These are phyloP conservation scores for Hepsetus odoe DNA, from an alignment of 2,113 vertebrate species.

Conservation along the genomic window DNA sequence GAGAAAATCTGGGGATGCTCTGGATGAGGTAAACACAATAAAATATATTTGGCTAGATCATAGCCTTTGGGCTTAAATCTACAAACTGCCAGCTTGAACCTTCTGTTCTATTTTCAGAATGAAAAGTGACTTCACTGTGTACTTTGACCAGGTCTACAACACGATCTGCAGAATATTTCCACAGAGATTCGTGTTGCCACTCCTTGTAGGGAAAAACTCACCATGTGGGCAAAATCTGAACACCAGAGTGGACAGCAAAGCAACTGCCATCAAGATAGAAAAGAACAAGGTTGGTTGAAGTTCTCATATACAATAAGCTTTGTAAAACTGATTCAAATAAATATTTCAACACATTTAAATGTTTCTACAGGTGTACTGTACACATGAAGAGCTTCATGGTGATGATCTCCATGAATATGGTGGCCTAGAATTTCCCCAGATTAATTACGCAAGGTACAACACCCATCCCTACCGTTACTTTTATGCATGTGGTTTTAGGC, in stretches of 20 bases:
- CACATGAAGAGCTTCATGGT: conserved; percentile 80
- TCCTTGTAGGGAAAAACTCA: conserved; percentile 65
- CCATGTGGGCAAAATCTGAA: conserved; percentile 75
- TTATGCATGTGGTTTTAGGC: conserved; percentile 86
- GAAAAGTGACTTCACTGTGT: not conserved
- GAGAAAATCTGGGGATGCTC: conserved; percentile 79
- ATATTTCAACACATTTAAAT: not conserved
- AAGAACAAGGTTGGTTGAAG: conserved; percentile 76
- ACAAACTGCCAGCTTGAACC: too few relatives aligned
- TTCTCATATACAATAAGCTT: not conserved
- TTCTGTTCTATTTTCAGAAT: not conserved
- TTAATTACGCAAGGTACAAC: conserved; percentile 82
- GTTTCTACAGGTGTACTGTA: conserved; percentile 81
- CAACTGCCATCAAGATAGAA: conserved; percentile 74
- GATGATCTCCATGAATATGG: conserved; percentile 79
- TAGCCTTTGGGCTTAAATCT: not conserved
- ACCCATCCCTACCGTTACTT: conserved; percentile 82
- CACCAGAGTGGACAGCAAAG: conserved; percentile 66
- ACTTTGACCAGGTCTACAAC: conserved; percentile 75
- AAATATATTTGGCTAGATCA: not conserved
- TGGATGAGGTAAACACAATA: conserved; percentile 80
- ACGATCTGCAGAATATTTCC: conserved; percentile 76
- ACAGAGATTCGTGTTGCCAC: conserved; percentile 84
- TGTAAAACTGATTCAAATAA: not conserved
- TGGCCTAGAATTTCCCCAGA: conserved; percentile 89